Evolutionary conservation across 1,140 invertebrate species (phyloP).

Genomic region (Procambarus virginalis): DNA sequence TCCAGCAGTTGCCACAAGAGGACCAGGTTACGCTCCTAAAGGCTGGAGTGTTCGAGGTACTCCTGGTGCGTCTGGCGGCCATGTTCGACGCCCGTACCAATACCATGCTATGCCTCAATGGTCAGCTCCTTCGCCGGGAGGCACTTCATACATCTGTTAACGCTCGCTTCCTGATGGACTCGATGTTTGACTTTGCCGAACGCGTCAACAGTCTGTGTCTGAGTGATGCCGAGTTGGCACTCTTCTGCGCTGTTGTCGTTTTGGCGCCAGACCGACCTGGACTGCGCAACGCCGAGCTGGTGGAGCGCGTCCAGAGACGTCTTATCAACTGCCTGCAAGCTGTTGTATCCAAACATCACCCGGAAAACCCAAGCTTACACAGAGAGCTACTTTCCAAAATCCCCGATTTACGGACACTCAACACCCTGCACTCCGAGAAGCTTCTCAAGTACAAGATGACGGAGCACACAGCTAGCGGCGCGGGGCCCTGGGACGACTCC

Average conservation of each 20-base stretch:
- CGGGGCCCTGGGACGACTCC: slow-evolving; percentile 64
- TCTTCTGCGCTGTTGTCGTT: slow-evolving; percentile 96
- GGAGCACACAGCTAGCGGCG: slow-evolving; percentile 85
- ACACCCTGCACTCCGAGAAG: slow-evolving; percentile 97
- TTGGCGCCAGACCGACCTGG: slow-evolving; percentile 94
- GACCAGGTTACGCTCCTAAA: slow-evolving; percentile 98
- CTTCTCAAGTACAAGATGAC: slow-evolving; percentile 93
- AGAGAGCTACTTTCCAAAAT: slow-evolving; percentile 94
- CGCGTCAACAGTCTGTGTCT: slow-evolving; percentile 91
- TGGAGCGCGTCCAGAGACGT: slow-evolving; percentile 93
- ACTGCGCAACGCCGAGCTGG: slow-evolving; percentile 90
- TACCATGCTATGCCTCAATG: slow-evolving; percentile 91
- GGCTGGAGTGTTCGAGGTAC: slow-evolving; percentile 94
- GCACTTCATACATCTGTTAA: slow-evolving; percentile 87
- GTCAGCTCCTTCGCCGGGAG: slow-evolving; percentile 91
- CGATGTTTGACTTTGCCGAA: slow-evolving; percentile 97
- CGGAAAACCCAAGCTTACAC: slow-evolving; percentile 82
- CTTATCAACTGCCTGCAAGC: slow-evolving; percentile 89
- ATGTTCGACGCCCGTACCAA: slow-evolving; percentile 84
- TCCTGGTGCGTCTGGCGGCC: slow-evolving; percentile 92
- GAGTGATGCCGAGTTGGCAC: slow-evolving; percentile 92
- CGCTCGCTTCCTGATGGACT: slow-evolving; percentile 94
- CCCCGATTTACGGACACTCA: slow-evolving; percentile 94
- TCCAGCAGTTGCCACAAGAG: slow-evolving; percentile 93
- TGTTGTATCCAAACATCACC: slow-evolving; percentile 86